Evolutionary conservation across 2,888 invertebrate genomes (phyloP).

Genomic region (Hypselothyrea guttata): DNA sequence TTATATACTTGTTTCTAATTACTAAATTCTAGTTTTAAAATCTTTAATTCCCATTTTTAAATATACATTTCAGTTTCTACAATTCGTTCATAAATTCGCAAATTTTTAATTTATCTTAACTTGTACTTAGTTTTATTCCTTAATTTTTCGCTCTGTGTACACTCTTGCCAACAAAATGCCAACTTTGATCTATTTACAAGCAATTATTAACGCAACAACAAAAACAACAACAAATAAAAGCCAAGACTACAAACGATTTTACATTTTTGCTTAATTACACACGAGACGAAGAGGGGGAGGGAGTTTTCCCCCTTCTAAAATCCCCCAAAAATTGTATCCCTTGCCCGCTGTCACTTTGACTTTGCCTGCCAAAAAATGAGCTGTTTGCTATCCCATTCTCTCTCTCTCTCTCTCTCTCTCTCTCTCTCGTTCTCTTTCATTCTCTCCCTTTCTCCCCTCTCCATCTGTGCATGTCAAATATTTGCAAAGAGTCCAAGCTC

Average conservation of each 20-base stretch:
- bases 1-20: too few relatives aligned
- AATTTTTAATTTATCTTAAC: too few relatives aligned
- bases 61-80: too few relatives aligned
- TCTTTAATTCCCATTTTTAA: too few relatives aligned
- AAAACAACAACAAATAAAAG: conserved; percentile 7
- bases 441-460: conserved; percentile 18
- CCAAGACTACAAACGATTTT: conserved; percentile 59
- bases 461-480: conserved; percentile 64
- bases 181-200: conserved; percentile 75
- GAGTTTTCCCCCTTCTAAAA: conserved; percentile 6
- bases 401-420: neutral
- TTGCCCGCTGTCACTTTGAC: conserved; percentile 47
- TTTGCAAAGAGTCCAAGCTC: conserved; percentile 70
- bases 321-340: conserved; percentile 12
- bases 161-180: conserved; percentile 53
- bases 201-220: conserved; percentile 61
- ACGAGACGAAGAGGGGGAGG: conserved; percentile 36
- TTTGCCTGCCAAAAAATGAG: conserved; percentile 60
- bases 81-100: too few relatives aligned
- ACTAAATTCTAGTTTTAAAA: too few relatives aligned
- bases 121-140: too few relatives aligned
- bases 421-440: too few relatives aligned
- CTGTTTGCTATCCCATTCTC: conserved; percentile 7
- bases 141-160: too few relatives aligned
- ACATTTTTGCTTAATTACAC: conserved; percentile 74